Percentiles rank a stretch among this genome's conserved stretches.
Evolutionary conservation across 2,797 vertebrate species (phyloP).

Genomic region (Esox masquinongy): DNA sequence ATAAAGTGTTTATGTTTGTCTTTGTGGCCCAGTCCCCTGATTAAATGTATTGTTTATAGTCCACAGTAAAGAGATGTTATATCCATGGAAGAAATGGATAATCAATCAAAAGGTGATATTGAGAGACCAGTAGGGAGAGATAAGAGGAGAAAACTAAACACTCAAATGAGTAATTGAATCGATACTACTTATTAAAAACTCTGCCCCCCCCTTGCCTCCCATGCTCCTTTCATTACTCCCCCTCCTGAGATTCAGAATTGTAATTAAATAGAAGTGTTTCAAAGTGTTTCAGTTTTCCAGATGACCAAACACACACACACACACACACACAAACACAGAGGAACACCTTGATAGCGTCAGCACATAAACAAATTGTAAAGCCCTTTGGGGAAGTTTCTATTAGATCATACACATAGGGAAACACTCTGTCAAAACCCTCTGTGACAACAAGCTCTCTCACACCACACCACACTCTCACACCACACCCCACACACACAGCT

Average conservation of each 20-base stretch:
- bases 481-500: constrained; percentile 24
- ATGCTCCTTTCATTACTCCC: constrained; percentile 27
- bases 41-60: constrained; percentile 28
- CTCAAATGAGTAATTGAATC: constrained; percentile 60
- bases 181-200: constrained; percentile 39
- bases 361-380: constrained; percentile 59
- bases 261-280: constrained; percentile 61
- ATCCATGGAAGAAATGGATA: not conserved
- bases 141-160: constrained; percentile 44
- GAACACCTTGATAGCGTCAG: constrained; percentile 62
- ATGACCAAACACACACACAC: constrained; percentile 18
- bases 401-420: constrained; percentile 61
- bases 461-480: constrained; percentile 25
- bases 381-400: constrained; percentile 67
- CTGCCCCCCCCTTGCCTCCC: constrained; percentile 11
- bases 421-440: constrained; percentile 59
- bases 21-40: constrained; percentile 16
- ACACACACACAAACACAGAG: constrained; percentile 37
- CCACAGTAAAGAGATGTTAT: constrained; percentile 22
- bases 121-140: not conserved
- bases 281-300: not conserved
- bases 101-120: not conserved
- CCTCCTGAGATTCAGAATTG: constrained; percentile 52
- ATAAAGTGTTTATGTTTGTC: not conserved
- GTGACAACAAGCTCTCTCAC: constrained; percentile 33